Evolutionary conservation across 2,888 invertebrate species (phyloP).

Genomic region (Halictus ligatus): DNA sequence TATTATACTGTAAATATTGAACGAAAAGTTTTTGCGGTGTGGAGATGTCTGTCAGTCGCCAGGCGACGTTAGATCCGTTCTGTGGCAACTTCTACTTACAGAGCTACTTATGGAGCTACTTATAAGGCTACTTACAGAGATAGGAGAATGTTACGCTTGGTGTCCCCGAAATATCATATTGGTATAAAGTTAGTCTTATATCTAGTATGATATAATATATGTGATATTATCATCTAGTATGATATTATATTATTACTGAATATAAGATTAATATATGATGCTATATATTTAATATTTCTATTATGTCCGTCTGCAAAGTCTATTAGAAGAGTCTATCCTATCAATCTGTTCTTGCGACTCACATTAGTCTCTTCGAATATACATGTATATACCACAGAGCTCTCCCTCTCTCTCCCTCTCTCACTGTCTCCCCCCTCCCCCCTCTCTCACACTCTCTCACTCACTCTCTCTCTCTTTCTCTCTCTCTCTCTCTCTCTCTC

Average conservation of each 20-base stretch:
- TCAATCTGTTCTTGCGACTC: constrained; percentile 74
- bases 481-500: no score
- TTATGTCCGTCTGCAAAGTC: constrained; percentile 84
- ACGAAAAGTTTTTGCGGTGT: constrained; percentile 46
- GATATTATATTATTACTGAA: constrained; percentile 77
- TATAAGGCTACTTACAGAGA: no score
- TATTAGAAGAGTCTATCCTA: constrained; percentile 83
- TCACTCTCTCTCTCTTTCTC: no score
- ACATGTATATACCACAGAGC: constrained; percentile 66
- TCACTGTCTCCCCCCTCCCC: no score
- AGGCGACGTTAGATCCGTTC: constrained; percentile 52
- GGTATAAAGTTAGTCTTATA: no score
- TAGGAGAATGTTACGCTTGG: not conserved
- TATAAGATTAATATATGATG: constrained; percentile 77
- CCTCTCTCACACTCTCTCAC: no score
- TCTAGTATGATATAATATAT: no score
- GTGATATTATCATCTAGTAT: no score
- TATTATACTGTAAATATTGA: constrained; percentile 70
- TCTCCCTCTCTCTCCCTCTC: no score
- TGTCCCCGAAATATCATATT: not conserved
- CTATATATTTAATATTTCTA: constrained; percentile 81
- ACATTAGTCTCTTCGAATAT: constrained; percentile 70
- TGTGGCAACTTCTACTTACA: constrained; percentile 66
- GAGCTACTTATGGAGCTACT: no score
- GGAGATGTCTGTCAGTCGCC: constrained; percentile 56